Conservation (phyloP, 2,888 invertebrate species). For the Cheilosia pagana region DNA sequence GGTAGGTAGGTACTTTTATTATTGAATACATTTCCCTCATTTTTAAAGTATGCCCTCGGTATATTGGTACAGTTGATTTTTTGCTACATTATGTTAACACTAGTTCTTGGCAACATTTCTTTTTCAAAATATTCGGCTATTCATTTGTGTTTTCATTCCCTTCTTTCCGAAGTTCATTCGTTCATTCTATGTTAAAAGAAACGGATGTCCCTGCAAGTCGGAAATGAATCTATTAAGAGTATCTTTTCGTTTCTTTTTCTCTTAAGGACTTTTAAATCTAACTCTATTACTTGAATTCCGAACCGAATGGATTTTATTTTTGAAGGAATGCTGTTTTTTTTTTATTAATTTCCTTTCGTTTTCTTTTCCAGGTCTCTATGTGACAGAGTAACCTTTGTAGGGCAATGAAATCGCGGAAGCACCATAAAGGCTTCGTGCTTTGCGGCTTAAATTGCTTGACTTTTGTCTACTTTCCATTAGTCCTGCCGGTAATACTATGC, state of each 20-base stretch:
- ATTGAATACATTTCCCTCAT: slow-evolving; percentile 17
- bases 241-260: slow-evolving; percentile 3
- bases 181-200: slow-evolving; percentile 6
- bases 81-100: slow-evolving; percentile 74
- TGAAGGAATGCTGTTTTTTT: slow-evolving; percentile 42
- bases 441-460: slow-evolving; percentile 83
- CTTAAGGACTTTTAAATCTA: slow-evolving; percentile 36
- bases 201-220: slow-evolving; percentile 18
- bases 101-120: slow-evolving; percentile 51
- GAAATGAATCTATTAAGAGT: slow-evolving; percentile 40
- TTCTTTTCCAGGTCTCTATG: slow-evolving; percentile 79
- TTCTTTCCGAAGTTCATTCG: neutral
- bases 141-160: slow-evolving; percentile 37
- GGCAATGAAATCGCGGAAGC: slow-evolving; percentile 84
- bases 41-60: neutral
- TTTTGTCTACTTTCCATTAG: slow-evolving; percentile 82
- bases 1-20: neutral
- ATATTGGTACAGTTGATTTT: slow-evolving; percentile 43
- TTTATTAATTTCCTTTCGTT: slow-evolving; percentile 46
- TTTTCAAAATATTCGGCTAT: slow-evolving; percentile 32
- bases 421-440: slow-evolving; percentile 83
- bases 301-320: slow-evolving; percentile 43
- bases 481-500: slow-evolving; percentile 81
- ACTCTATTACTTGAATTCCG: slow-evolving; percentile 37
- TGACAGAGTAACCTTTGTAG: slow-evolving; percentile 80